Evolutionary conservation across 2,888 invertebrate species (phyloP).

Genomic region (Macaria notata): DNA sequence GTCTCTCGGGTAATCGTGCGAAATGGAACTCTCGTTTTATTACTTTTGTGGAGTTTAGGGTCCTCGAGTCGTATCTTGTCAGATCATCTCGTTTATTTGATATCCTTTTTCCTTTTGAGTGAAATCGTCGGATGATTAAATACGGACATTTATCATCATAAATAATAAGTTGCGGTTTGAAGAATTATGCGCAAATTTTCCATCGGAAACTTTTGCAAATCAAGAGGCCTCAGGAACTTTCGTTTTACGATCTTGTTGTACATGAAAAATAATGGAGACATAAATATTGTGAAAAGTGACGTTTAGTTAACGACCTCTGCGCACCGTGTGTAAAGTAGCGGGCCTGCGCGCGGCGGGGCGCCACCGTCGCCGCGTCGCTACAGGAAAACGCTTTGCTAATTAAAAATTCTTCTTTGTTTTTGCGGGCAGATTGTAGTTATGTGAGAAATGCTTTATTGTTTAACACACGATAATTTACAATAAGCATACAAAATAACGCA

Average conservation of each 20-base stretch:
- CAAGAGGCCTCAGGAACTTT: conserved; percentile 46
- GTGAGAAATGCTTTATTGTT: conserved; percentile 66
- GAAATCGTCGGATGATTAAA: not conserved
- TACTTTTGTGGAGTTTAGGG: conserved; percentile 53
- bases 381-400: conserved; percentile 68
- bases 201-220: conserved; percentile 14
- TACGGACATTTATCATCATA: conserved; percentile 3
- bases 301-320: conserved; percentile 71
- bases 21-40: conserved; percentile 67
- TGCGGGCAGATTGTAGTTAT: conserved; percentile 60
- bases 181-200: conserved; percentile 4
- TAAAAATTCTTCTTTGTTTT: conserved; percentile 73
- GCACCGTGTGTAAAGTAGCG: conserved; percentile 73
- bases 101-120: conserved; percentile 2
- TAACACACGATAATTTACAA: conserved; percentile 61
- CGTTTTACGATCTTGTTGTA: conserved; percentile 65
- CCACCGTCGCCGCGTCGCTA: conserved; percentile 35
- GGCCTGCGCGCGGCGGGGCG: conserved; percentile 67
- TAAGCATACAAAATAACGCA: conserved; percentile 44
- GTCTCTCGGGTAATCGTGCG: conserved; percentile 72
- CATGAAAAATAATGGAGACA: conserved; percentile 76
- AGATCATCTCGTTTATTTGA: conserved; percentile 19
- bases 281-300: conserved; percentile 77
- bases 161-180: conserved; percentile 6
- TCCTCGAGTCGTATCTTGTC: conserved; percentile 34